phyloP scores from a whole-genome alignment of 2,888 invertebrate genomes.

The Pollenia labialis region DNA sequence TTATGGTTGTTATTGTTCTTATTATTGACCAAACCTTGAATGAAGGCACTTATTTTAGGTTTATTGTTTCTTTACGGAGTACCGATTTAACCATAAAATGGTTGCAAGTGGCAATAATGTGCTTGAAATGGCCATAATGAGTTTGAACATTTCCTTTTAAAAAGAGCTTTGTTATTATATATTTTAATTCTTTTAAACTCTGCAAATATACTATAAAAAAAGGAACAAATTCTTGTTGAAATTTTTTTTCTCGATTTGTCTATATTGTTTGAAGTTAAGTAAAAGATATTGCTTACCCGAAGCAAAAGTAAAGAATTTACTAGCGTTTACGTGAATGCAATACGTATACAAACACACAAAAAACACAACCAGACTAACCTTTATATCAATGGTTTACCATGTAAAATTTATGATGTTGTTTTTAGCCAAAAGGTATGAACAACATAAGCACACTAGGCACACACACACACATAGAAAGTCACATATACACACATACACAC shows the following conservation, averaged over 20 bases:
- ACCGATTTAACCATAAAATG: too few species aligned
- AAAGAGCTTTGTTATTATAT: not conserved
- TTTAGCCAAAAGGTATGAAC: slow-evolving; percentile 72
- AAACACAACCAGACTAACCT: slow-evolving; percentile 36
- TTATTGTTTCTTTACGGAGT: too few species aligned
- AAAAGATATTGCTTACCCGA: slow-evolving; percentile 71
- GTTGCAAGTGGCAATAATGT: too few species aligned
- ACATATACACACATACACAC: slow-evolving; percentile 1
- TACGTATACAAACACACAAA: not conserved
- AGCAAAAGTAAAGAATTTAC: slow-evolving; percentile 62
- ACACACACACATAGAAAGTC: slow-evolving; percentile 5
- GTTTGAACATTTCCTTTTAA: not conserved
- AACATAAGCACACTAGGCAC: slow-evolving; percentile 33
- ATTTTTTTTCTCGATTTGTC: slow-evolving; percentile 30
- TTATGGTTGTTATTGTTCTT: too few species aligned
- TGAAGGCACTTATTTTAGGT: too few species aligned
- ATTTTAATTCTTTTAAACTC: not conserved
- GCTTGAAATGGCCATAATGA: too few species aligned
- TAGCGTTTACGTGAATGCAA: not conserved
- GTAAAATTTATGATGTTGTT: slow-evolving; percentile 73
- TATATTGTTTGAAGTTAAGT: slow-evolving; percentile 64
- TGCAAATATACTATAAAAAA: not conserved
- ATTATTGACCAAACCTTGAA: too few species aligned
- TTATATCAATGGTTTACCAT: slow-evolving; percentile 71
- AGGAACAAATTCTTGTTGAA: slow-evolving; percentile 10